phyloP scores from a whole-genome alignment of 64 coral and sea anemone species.

The Orbicella faveolata region DNA sequence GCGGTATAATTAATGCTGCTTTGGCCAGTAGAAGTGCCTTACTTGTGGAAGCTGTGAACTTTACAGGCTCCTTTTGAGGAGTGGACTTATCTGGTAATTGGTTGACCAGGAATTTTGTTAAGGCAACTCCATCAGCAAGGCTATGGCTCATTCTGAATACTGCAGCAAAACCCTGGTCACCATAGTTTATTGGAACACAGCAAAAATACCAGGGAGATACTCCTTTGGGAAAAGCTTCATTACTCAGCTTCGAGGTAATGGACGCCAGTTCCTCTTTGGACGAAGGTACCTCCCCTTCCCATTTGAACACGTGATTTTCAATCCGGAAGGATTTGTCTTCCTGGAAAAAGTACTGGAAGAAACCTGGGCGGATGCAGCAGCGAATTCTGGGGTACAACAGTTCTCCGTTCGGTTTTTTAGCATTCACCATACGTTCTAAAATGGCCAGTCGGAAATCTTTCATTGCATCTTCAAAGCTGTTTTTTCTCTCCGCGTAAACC shows the following conservation, averaged over 20 bases:
- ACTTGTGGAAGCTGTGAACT: slow-evolving; percentile 51
- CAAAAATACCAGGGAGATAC: slow-evolving; percentile 84
- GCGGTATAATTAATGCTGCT: slow-evolving; percentile 49
- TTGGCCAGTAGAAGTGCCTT: slow-evolving; percentile 55
- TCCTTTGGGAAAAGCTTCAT: slow-evolving; percentile 46
- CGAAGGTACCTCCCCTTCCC: slow-evolving; percentile 59
- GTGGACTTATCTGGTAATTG: slow-evolving; percentile 59
- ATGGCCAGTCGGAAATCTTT: slow-evolving; percentile 46
- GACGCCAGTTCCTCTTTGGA: slow-evolving; percentile 78
- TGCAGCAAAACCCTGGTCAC: slow-evolving; percentile 27
- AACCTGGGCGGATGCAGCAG: slow-evolving; percentile 59
- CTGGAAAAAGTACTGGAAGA: slow-evolving; percentile 94
- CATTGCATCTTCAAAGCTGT: slow-evolving; percentile 40
- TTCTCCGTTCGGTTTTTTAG: slow-evolving; percentile 61
- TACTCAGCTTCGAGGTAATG: slow-evolving; percentile 68
- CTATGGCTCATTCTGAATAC: slow-evolving; percentile 78
- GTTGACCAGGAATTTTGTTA: slow-evolving; percentile 61
- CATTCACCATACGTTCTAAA: slow-evolving; percentile 55
- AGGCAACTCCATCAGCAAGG: slow-evolving; percentile 83
- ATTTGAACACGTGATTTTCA: slow-evolving; percentile 85
- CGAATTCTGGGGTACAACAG: slow-evolving; percentile 59
- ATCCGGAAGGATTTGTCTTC: slow-evolving; percentile 79
- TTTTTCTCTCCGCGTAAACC: background rate
- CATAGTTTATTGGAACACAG: slow-evolving; percentile 73
- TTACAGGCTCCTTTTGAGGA: slow-evolving; percentile 52